Evolutionary conservation across 2,797 vertebrate genomes (phyloP).

Genomic region (Dallia pectoralis): DNA sequence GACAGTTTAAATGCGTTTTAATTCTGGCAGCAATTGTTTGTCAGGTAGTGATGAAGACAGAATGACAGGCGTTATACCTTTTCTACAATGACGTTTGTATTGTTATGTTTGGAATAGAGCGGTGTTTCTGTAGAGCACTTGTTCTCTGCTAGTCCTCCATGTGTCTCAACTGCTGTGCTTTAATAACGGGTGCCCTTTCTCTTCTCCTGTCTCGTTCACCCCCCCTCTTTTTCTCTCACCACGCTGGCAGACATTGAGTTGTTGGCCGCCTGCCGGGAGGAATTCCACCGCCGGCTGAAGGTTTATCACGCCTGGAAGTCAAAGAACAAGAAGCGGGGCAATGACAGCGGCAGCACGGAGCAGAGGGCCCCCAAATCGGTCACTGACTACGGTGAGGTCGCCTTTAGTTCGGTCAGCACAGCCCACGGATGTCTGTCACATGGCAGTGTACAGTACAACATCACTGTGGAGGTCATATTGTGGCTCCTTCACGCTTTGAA

Average conservation of each 20-base stretch:
- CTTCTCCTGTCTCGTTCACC: not conserved
- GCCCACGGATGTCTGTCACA: not conserved
- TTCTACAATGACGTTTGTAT: not conserved
- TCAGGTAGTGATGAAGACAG: not conserved
- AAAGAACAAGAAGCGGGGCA: slow-evolving; percentile 95
- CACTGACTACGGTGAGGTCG: slow-evolving; percentile 89
- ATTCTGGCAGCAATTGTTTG: not conserved
- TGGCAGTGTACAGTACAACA: not conserved
- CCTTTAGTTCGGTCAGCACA: not conserved
- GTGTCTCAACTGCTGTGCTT: not conserved
- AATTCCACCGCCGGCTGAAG: slow-evolving; percentile 97
- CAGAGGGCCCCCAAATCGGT: slow-evolving; percentile 95
- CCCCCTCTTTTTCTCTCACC: not conserved
- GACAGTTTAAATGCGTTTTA: not conserved
- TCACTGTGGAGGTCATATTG: not conserved
- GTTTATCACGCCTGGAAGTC: slow-evolving; percentile 99
- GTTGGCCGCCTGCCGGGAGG: slow-evolving; percentile 95
- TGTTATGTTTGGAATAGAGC: not conserved
- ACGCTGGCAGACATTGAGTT: slow-evolving; percentile 87
- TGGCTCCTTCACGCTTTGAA: not conserved
- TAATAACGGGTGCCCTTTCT: not conserved
- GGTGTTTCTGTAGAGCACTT: not conserved
- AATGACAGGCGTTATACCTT: not conserved
- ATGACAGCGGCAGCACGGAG: slow-evolving; percentile 85
- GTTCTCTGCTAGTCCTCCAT: not conserved